These are phyloP conservation scores for Phymatocera aterrima DNA, from an alignment of 2,888 invertebrate species.

Conservation along the genomic window DNA sequence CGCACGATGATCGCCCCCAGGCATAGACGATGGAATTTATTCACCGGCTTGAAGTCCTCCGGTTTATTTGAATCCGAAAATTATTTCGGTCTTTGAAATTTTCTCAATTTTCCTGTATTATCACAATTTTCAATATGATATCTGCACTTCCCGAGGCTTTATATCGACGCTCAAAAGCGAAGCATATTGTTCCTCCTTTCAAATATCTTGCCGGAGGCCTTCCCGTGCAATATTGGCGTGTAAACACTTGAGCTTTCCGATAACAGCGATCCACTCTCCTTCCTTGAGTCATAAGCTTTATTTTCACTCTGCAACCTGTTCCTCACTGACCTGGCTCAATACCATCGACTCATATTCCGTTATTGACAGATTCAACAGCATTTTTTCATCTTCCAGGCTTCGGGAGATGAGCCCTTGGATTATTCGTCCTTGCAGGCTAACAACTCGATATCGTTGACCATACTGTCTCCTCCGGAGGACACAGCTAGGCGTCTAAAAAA, in stretches of 20 bases:
- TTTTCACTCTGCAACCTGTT: background rate
- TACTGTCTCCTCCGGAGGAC: background rate
- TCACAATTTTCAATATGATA: background rate
- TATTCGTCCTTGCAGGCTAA: too few relatives aligned
- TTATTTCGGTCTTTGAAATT: background rate
- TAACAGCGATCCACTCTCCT: slow-evolving; percentile 43
- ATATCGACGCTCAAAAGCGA: background rate
- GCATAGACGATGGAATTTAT: background rate
- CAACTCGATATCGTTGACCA: too few relatives aligned
- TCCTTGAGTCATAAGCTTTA: slow-evolving; percentile 10
- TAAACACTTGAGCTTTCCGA: slow-evolving; percentile 52
- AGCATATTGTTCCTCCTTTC: slow-evolving; percentile 54
- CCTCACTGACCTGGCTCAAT: background rate
- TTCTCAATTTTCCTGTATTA: background rate
- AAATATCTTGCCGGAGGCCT: background rate
- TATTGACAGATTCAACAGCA: background rate
- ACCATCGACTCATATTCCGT: background rate
- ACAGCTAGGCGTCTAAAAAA: background rate
- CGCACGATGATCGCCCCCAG: too few relatives aligned
- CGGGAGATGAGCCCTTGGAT: background rate
- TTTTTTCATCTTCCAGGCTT: background rate
- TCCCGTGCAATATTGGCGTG: slow-evolving; percentile 38
- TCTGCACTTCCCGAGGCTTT: slow-evolving; percentile 17
- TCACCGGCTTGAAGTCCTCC: background rate
- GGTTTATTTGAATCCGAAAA: background rate